phyloP scores from a whole-genome alignment of 2,113 vertebrate genomes.

The Rhinogobius similis region DNA sequence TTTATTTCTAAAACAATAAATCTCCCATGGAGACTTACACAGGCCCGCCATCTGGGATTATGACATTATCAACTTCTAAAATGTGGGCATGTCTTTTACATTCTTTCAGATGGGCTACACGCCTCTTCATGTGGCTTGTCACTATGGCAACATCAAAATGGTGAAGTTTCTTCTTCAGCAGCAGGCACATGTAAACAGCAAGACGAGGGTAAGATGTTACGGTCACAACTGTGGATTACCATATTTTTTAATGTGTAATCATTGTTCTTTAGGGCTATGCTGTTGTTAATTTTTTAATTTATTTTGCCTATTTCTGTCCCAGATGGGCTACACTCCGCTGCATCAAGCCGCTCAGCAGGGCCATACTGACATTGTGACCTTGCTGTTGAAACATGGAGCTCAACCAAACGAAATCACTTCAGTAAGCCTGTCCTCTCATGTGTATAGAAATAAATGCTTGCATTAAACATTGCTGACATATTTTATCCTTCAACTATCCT shows the following conservation, averaged over 20 bases:
- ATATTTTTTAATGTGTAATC: background rate
- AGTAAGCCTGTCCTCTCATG: slow-evolving; percentile 71
- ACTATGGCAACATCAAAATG: slow-evolving; percentile 98
- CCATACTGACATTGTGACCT: slow-evolving; percentile 91
- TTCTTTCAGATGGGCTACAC: slow-evolving; percentile 93
- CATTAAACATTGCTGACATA: background rate
- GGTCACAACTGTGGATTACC: background rate
- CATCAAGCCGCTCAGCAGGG: slow-evolving; percentile 97
- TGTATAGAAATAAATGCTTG: background rate
- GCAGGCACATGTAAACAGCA: slow-evolving; percentile 91
- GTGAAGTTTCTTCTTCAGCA: slow-evolving; percentile 96
- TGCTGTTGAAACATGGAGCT: slow-evolving; percentile 90
- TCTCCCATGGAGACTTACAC: too few species aligned
- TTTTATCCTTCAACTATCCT: background rate
- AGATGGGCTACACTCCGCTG: slow-evolving; percentile 94
- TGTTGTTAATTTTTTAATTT: background rate
- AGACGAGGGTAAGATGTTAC: slow-evolving; percentile 86
- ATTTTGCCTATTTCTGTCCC: slow-evolving; percentile 3
- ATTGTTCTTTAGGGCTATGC: background rate
- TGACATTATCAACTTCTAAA: background rate
- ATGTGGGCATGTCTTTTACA: slow-evolving; percentile 17
- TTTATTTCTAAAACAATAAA: too few species aligned
- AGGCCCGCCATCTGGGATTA: too few species aligned
- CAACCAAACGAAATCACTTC: slow-evolving; percentile 91
- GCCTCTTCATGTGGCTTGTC: slow-evolving; percentile 92